These are phyloP conservation scores for Timema podura DNA, from an alignment of 2,888 invertebrate genomes.

Conservation along the genomic window DNA sequence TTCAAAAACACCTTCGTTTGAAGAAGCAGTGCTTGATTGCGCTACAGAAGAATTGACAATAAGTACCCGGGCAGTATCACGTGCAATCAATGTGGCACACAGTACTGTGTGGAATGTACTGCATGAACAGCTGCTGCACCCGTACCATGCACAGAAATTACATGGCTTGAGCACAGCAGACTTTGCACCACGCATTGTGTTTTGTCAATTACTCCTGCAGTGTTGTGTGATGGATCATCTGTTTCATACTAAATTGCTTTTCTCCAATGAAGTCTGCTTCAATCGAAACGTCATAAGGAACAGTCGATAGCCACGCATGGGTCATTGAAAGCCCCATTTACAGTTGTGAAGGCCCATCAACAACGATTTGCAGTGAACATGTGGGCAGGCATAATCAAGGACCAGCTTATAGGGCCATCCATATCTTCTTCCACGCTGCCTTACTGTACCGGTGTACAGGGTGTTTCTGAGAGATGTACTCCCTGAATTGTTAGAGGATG, in stretches of 20 bases:
- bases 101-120: too few relatives aligned
- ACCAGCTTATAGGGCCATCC: not conserved
- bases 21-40: too few relatives aligned
- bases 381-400: not conserved
- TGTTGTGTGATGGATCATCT: not conserved
- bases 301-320: not conserved
- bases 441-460: not conserved
- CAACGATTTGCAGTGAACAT: constrained; percentile 1
- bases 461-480: not conserved
- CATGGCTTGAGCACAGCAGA: too few relatives aligned
- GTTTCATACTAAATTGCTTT: not conserved
- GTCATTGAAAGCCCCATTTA: not conserved
- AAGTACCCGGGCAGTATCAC: too few relatives aligned
- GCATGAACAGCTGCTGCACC: too few relatives aligned
- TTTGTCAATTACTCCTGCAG: too few relatives aligned
- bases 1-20: too few relatives aligned
- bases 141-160: too few relatives aligned
- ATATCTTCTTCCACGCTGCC: not conserved
- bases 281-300: not conserved
- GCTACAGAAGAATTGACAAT: too few relatives aligned
- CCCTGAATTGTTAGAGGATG: not conserved
- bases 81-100: too few relatives aligned
- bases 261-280: not conserved
- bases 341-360: not conserved
- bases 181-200: too few relatives aligned